phyloP scores from a whole-genome alignment of 2,113 vertebrate genomes.

The Zosterops borbonicus region DNA sequence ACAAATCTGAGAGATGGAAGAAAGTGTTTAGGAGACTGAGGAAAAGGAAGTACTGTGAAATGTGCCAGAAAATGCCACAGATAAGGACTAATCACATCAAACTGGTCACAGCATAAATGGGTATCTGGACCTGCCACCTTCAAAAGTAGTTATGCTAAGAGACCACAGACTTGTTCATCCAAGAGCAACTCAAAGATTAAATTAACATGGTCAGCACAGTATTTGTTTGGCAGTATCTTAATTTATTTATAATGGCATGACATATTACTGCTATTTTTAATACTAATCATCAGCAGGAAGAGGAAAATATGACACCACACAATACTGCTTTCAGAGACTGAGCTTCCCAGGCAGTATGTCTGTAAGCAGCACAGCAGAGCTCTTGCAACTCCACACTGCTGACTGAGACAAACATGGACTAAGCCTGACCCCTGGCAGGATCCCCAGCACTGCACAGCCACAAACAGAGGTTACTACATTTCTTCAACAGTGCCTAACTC shows the following conservation, averaged over 20 bases:
- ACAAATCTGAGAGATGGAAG: not conserved
- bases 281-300: not conserved
- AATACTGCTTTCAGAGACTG: not conserved
- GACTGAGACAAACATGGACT: rapidly evolving
- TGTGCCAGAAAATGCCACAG: not conserved
- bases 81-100: not conserved
- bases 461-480: not conserved
- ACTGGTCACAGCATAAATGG: not conserved
- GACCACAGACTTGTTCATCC: not conserved
- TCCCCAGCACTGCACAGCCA: not conserved
- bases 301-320: not conserved
- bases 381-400: not conserved
- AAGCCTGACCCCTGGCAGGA: not conserved
- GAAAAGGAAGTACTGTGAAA: not conserved
- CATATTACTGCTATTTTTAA: not conserved
- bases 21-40: not conserved
- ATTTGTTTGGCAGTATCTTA: not conserved
- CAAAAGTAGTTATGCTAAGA: not conserved
- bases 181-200: not conserved
- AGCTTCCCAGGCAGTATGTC: not conserved
- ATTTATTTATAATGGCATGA: not conserved
- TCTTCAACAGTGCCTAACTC: not conserved
- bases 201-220: not conserved
- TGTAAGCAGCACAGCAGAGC: not conserved
- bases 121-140: not conserved